phyloP scores from a whole-genome alignment of 2,797 vertebrate species.

The Buceros bicornis region DNA sequence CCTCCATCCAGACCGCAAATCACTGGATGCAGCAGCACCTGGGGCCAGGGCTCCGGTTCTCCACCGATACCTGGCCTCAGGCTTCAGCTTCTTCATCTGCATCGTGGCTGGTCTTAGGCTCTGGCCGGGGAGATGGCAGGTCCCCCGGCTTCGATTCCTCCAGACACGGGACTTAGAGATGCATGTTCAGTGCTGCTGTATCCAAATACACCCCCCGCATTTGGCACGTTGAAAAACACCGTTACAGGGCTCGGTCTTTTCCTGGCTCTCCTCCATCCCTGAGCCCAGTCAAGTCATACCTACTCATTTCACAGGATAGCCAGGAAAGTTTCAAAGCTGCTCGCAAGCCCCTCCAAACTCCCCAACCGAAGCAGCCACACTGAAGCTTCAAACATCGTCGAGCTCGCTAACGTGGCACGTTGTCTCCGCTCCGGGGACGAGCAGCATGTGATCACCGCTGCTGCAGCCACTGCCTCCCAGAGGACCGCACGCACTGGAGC shows the following conservation, averaged over 20 bases:
- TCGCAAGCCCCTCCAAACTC: neutral
- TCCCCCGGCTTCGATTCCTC: neutral
- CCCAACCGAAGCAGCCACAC: neutral
- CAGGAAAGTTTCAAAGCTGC: neutral
- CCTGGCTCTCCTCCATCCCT: neutral
- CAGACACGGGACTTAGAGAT: rapidly evolving
- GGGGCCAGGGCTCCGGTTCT: neutral
- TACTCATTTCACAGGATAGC: neutral
- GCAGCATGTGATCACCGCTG: rapidly evolving
- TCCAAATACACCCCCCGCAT: neutral
- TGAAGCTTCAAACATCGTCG: rapidly evolving
- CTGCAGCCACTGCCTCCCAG: neutral
- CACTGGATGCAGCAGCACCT: neutral
- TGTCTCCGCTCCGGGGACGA: neutral
- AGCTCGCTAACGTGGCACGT: rapidly evolving
- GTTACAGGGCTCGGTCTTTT: neutral
- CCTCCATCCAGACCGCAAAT: neutral
- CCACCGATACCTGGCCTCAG: neutral
- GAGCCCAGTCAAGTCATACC: neutral
- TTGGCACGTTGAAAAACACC: neutral
- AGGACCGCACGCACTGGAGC: rapidly evolving
- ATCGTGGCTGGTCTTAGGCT: neutral
- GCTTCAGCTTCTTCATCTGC: neutral
- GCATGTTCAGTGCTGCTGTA: rapidly evolving
- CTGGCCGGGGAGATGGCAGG: rapidly evolving